Conservation (phyloP, 2,113 vertebrate species). For the Telmatochromis bifrenatus region DNA sequence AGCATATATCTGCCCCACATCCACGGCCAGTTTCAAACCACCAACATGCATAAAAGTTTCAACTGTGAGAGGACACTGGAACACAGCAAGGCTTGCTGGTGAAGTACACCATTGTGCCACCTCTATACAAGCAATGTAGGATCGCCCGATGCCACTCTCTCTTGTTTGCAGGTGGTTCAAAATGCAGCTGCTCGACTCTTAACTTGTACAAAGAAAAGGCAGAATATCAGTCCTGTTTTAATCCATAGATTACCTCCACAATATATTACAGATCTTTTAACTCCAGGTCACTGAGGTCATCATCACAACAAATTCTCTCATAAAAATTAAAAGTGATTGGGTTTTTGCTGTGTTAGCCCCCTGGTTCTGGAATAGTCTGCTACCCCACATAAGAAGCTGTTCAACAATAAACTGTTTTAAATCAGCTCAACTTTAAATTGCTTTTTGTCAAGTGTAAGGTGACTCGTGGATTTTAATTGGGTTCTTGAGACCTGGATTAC, state of each 20-base stretch:
- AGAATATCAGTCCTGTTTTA: neutral
- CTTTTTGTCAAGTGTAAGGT: neutral
- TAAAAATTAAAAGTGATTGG: neutral
- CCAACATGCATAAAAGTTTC: neutral
- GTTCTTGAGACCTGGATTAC: neutral
- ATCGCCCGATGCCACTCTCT: neutral
- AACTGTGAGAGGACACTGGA: neutral
- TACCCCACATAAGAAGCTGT: neutral
- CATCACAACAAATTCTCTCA: neutral
- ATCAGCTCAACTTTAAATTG: neutral
- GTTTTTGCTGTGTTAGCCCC: neutral
- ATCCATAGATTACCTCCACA: neutral
- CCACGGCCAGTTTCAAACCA: neutral
- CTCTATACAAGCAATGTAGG: neutral
- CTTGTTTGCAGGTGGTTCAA: neutral
- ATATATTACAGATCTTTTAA: neutral
- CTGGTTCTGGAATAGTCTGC: neutral
- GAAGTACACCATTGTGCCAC: neutral
- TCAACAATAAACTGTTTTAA: neutral
- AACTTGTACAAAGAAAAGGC: neutral
- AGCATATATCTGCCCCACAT: neutral
- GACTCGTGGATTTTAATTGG: neutral
- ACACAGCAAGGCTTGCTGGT: neutral
- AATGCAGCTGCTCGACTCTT: neutral
- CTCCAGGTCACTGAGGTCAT: neutral